These are phyloP conservation scores for Neosalanx taihuensis DNA, from an alignment of 2,797 vertebrate genomes.

Conservation along the genomic window DNA sequence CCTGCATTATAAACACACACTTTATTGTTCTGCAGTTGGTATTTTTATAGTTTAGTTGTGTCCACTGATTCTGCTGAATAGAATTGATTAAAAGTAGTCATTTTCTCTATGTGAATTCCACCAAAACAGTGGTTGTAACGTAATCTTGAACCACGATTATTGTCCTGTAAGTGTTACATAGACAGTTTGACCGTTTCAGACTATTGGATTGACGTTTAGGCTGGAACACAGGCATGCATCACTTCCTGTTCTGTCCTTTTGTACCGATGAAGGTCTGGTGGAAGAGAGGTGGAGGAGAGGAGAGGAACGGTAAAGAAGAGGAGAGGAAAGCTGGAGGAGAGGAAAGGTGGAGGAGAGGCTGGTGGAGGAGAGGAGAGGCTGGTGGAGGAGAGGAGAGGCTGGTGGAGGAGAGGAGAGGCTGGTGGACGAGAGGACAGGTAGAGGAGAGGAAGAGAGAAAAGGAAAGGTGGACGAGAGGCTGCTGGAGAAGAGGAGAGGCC, in stretches of 20 bases:
- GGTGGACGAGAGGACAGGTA: background rate
- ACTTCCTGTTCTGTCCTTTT: slow-evolving; percentile 45
- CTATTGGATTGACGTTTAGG: too few species aligned
- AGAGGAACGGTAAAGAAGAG: too few species aligned
- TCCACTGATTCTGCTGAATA: background rate
- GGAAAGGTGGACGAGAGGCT: slow-evolving; percentile 10
- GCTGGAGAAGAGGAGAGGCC: slow-evolving; percentile 44
- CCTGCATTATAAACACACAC: background rate
- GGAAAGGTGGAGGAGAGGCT: slow-evolving; percentile 2
- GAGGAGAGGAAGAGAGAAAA: background rate
- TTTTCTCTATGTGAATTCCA: background rate
- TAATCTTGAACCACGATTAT: background rate
- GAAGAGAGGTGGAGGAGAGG: too few species aligned
- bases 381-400: too few species aligned
- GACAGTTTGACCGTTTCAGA: too few species aligned
- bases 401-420: slow-evolving; percentile 13
- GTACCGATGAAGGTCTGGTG: slow-evolving; percentile 31
- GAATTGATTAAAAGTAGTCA: background rate
- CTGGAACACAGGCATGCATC: slow-evolving; percentile 2
- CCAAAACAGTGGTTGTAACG: background rate
- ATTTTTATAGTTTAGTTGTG: background rate
- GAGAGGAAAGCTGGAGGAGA: too few species aligned
- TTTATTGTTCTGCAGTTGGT: background rate
- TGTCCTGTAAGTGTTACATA: background rate
- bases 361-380: background rate